These are phyloP conservation scores for Oryzias sinensis DNA, from an alignment of 2,797 vertebrate species.

Conservation along the genomic window DNA sequence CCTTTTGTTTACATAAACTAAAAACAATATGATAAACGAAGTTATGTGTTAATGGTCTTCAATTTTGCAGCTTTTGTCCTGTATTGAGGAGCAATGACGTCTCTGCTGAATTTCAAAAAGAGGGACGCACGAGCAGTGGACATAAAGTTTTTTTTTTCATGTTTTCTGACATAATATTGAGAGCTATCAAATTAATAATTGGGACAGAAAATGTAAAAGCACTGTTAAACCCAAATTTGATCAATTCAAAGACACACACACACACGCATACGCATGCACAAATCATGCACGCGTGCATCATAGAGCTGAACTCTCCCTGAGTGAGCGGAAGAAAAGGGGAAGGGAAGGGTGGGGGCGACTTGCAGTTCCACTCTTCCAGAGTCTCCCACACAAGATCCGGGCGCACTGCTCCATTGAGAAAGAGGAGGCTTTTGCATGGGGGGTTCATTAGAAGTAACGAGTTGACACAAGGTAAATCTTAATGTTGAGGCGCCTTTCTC, in stretches of 20 bases:
- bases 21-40: slow-evolving; percentile 12
- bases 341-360: slow-evolving; percentile 54
- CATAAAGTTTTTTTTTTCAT: too few relatives aligned
- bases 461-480: slow-evolving; percentile 98
- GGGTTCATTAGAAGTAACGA: slow-evolving; percentile 97
- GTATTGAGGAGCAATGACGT: slow-evolving; percentile 71
- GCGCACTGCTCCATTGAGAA: slow-evolving; percentile 83
- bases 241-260: neutral
- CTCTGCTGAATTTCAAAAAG: slow-evolving; percentile 67
- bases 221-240: too few relatives aligned
- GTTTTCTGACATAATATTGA: too few relatives aligned
- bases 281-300: slow-evolving; percentile 46
- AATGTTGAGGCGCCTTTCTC: slow-evolving; percentile 90
- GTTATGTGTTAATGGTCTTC: slow-evolving; percentile 76
- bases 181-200: too few relatives aligned
- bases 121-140: slow-evolving; percentile 15
- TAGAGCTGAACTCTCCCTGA: slow-evolving; percentile 60
- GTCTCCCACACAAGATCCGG: slow-evolving; percentile 68
- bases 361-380: slow-evolving; percentile 72
- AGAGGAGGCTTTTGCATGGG: slow-evolving; percentile 58
- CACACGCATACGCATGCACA: slow-evolving; percentile 1
- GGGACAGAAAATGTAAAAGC: too few relatives aligned
- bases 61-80: slow-evolving; percentile 72
- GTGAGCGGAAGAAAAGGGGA: slow-evolving; percentile 66
- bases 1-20: too few relatives aligned